phyloP scores from a whole-genome alignment of 2,797 vertebrate species.

The Linurgus olivaceus region DNA sequence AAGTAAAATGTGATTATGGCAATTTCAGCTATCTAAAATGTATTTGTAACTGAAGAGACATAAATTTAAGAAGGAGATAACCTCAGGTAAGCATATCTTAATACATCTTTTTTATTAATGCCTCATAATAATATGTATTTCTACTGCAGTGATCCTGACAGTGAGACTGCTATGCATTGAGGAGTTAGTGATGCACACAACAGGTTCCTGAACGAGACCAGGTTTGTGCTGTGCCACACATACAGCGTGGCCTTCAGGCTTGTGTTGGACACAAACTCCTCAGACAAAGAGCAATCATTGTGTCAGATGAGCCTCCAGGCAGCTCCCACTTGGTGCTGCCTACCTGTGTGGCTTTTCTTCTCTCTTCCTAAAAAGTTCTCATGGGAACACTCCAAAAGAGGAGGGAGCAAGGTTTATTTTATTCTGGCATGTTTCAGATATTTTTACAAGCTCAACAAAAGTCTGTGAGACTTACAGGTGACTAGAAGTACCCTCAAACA shows the following conservation, averaged over 20 bases:
- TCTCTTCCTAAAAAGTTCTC: neutral
- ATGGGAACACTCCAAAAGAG: neutral
- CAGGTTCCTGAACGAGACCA: too few species aligned
- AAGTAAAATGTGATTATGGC: neutral
- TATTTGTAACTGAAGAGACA: neutral
- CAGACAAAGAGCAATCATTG: fast-evolving
- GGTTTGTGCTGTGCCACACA: neutral
- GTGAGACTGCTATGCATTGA: neutral
- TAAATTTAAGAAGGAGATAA: neutral
- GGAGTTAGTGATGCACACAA: neutral
- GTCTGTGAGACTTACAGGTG: neutral
- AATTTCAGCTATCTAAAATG: neutral
- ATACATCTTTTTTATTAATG: neutral
- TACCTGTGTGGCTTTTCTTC: neutral
- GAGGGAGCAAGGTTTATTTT: neutral
- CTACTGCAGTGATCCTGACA: neutral
- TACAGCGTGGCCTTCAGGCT: neutral
- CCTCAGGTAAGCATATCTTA: neutral
- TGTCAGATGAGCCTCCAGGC: neutral
- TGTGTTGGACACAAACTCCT: neutral
- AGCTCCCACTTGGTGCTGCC: neutral
- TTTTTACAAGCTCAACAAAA: neutral
- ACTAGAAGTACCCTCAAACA: neutral
- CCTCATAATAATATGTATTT: neutral
- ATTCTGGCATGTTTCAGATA: neutral